phyloP scores from a whole-genome alignment of 2,113 vertebrate species.

The Ginglymostoma cirratum region DNA sequence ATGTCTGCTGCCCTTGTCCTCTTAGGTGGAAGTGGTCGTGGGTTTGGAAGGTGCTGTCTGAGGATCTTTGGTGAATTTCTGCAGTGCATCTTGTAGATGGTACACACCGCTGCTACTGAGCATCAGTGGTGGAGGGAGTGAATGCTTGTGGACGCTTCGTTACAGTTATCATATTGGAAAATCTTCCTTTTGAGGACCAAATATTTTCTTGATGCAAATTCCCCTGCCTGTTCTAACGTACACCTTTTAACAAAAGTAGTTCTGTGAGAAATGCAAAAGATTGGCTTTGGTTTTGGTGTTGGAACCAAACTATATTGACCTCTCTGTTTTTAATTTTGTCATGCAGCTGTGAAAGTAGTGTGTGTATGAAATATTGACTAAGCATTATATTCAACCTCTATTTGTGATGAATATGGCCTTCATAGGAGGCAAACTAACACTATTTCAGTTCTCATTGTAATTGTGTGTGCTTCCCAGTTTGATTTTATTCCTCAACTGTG shows the following conservation, averaged over 20 bases:
- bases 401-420: background rate
- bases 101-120: too few relatives aligned
- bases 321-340: background rate
- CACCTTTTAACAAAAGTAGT: background rate
- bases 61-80: too few relatives aligned
- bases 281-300: background rate
- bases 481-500: background rate
- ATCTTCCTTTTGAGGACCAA: background rate
- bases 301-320: background rate
- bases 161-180: background rate
- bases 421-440: background rate
- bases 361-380: background rate
- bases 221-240: background rate
- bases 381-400: background rate
- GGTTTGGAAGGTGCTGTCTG: too few relatives aligned
- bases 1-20: too few relatives aligned
- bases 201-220: background rate
- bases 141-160: too few relatives aligned
- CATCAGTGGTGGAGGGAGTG: too few relatives aligned
- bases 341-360: background rate
- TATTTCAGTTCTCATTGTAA: background rate
- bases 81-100: too few relatives aligned
- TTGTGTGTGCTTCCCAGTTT: background rate
- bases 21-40: too few relatives aligned
- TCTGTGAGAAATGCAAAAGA: background rate